Evolutionary conservation across 1,140 invertebrate genomes (phyloP).

Genomic region (Brachionus rotundiformis): DNA sequence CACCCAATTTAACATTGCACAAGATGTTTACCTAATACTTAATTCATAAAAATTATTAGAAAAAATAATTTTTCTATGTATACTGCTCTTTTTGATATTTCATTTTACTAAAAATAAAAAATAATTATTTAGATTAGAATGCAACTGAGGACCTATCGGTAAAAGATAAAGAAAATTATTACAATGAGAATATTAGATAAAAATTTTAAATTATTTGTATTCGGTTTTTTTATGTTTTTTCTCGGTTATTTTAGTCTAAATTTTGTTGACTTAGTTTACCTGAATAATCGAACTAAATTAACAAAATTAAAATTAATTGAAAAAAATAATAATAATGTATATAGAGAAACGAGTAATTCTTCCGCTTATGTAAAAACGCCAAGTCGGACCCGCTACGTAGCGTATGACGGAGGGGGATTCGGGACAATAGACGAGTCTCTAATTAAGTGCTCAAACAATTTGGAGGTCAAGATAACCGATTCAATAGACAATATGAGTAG

Average conservation of each 20-base stretch:
- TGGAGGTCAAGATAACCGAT: conserved; percentile 13
- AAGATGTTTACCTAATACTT: not conserved
- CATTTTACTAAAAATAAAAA: not conserved
- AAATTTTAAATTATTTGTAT: conserved; percentile 18
- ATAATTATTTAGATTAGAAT: not conserved
- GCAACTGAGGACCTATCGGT: not conserved
- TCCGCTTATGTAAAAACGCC: not conserved
- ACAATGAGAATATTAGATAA: conserved; percentile 29
- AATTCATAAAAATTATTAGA: not conserved
- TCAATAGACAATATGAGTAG: not conserved
- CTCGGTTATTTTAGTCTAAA: conserved; percentile 34
- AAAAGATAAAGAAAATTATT: not conserved
- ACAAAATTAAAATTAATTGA: not conserved
- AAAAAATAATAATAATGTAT: not conserved
- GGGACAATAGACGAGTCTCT: conserved; percentile 6
- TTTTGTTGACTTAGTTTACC: conserved; percentile 14
- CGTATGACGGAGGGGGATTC: conserved; percentile 41
- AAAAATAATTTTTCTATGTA: not conserved
- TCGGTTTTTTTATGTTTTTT: conserved; percentile 43
- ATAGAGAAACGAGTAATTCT: not conserved
- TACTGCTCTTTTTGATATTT: too few relatives aligned
- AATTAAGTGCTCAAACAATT: conserved; percentile 8
- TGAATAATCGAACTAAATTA: not conserved
- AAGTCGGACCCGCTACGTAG: not conserved
- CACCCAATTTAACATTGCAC: not conserved